phyloP scores from a whole-genome alignment of 2,113 vertebrate species.

The Microcebus ravelobensis region DNA sequence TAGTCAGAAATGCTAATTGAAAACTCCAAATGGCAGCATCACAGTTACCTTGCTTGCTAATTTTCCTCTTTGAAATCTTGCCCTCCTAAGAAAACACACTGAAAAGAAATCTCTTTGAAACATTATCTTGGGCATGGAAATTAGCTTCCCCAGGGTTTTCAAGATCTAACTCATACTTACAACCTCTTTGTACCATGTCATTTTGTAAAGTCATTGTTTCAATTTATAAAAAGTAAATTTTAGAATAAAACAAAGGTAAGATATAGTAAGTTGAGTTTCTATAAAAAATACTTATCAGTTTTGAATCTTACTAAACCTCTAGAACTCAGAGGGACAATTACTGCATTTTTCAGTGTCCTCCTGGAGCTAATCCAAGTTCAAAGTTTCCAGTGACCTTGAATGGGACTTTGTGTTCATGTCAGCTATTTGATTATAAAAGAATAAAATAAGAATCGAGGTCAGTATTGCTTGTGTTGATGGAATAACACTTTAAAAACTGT shows the following conservation, averaged over 20 bases:
- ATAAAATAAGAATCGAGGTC: slow-evolving; percentile 57
- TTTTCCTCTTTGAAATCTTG: slow-evolving; percentile 68
- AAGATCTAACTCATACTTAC: slow-evolving; percentile 3
- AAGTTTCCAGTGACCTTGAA: slow-evolving; percentile 64
- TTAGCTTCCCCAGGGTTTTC: slow-evolving; percentile 72
- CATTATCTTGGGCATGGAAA: slow-evolving; percentile 74
- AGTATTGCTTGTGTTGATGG: background rate
- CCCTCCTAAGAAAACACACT: slow-evolving; percentile 72
- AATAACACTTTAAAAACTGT: background rate
- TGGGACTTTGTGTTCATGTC: slow-evolving; percentile 50
- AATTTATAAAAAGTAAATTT: slow-evolving; percentile 39
- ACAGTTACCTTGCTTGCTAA: slow-evolving; percentile 75
- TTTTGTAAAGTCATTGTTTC: slow-evolving; percentile 40
- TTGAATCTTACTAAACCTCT: slow-evolving; percentile 46
- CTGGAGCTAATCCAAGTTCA: slow-evolving; percentile 55
- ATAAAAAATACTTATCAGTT: slow-evolving; percentile 39
- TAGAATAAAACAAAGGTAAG: background rate
- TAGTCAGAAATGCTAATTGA: slow-evolving; percentile 77
- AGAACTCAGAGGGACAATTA: background rate
- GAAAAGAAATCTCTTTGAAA: slow-evolving; percentile 69
- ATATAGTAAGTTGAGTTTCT: background rate
- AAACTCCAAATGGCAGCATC: slow-evolving; percentile 84
- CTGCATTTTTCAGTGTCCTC: background rate
- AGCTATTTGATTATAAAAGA: slow-evolving; percentile 48
- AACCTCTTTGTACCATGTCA: background rate